Conservation (phyloP, 2,113 vertebrate genomes). For the Gymnorhina tibicen region DNA sequence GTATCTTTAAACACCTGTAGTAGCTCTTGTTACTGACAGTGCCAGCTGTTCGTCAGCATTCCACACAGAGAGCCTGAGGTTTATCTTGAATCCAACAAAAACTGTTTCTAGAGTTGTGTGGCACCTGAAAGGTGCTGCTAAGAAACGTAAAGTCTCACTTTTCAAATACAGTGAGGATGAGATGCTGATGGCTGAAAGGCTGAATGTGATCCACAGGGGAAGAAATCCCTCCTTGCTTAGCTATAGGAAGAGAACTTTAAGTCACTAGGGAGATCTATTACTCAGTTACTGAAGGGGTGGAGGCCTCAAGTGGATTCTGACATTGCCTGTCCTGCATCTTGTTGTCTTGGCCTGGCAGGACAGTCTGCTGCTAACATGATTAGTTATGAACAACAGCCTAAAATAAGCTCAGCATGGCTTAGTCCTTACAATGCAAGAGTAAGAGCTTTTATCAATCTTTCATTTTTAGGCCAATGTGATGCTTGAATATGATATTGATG, state of each 20-base stretch:
- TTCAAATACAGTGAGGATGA: background rate
- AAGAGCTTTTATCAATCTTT: background rate
- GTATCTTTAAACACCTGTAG: background rate
- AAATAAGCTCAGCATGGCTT: background rate
- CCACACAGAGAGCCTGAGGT: background rate
- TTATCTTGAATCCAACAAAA: background rate
- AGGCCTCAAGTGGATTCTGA: background rate
- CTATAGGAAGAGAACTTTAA: background rate
- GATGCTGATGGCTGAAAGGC: background rate
- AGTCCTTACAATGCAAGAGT: background rate
- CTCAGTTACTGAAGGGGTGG: background rate
- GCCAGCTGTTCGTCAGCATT: background rate
- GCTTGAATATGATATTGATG: constrained; percentile 97
- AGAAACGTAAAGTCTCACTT: background rate
- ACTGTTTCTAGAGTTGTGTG: background rate
- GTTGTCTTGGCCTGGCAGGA: background rate
- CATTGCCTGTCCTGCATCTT: background rate
- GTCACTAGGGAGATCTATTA: background rate
- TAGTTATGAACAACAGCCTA: background rate
- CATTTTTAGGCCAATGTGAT: constrained; percentile 91
- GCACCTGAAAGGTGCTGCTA: background rate
- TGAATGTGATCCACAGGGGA: background rate
- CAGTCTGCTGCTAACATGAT: background rate
- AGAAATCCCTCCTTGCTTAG: background rate
- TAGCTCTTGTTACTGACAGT: background rate